phyloP scores from a whole-genome alignment of 2,113 vertebrate species.

The Rhizomys pruinosus region DNA sequence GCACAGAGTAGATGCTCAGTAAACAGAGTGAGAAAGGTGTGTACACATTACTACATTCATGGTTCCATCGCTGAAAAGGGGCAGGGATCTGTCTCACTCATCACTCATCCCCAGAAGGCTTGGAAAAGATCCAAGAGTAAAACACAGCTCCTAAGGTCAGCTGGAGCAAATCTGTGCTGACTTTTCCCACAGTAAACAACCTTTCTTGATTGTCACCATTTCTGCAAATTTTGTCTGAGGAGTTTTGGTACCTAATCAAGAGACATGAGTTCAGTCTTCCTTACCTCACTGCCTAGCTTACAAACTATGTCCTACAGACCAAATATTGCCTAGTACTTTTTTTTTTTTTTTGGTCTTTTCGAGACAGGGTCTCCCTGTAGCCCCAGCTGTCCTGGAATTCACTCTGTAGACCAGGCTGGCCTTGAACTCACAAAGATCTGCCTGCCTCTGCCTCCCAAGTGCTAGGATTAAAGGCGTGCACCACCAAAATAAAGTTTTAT shows the following conservation, averaged over 20 bases:
- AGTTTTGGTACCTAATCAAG: neutral
- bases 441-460: no score
- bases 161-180: neutral
- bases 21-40: neutral
- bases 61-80: neutral
- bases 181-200: neutral
- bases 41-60: neutral
- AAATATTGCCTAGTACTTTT: neutral
- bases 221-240: neutral
- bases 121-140: neutral
- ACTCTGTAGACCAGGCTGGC: no score
- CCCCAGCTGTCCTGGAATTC: no score
- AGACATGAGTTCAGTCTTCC: neutral
- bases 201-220: neutral
- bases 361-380: no score
- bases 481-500: neutral
- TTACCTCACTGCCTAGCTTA: neutral
- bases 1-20: neutral
- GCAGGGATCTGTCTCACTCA: neutral
- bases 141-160: neutral
- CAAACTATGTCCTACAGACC: no score
- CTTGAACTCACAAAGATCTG: no score
- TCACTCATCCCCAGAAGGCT: neutral
- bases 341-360: no score
- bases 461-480: no score